Evolutionary conservation across 2,797 vertebrate species (phyloP), one percentile per base, ranked within the genome.

Genomic region (Siniperca undulata): DNA sequence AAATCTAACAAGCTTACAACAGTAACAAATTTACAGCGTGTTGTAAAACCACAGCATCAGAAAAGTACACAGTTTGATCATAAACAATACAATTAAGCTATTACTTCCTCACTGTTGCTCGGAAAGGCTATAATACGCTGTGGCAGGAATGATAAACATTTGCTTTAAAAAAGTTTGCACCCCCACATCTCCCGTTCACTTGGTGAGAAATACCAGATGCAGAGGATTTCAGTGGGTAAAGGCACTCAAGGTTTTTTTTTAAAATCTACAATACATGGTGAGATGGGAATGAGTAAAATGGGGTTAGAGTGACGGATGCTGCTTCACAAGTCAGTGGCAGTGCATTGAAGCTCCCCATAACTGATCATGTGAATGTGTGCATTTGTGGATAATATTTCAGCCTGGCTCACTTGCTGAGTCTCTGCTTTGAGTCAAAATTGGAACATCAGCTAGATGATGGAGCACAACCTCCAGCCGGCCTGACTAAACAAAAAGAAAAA

Each of bases 321-420:
- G 60, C 75, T 89, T 86, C 82, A 80, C 75, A 74, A 77, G 74
- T 74, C 79, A 77, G 79, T 56, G 20, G 74, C 67, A 52, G 74
- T 58, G 81, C 80, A 88, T 66, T 80, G 70, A 90, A 77, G 74
- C 80, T 73, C 69, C 65, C 75, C 48, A 56, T 85, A 74, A 89
- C 85, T 66, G 79, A 82, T 78, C 82, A 86, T 87, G 83, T 82
- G 85, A 77, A 81, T 86, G 85, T 89, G 86, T 79, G 77, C 71
- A 74, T 93, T 87, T 90, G 92, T 94, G 86, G 89, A 93, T 94
- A 95, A 95, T 95, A 94, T 94, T 93, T 95, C 92, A 94, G 80
- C 59, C 78, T 70, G 76, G 86, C 87, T 93, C 88, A 90, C 93
- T 93, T 74, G 73, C 82, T 1, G 72, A 73, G 85, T 81, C 80